Evolutionary conservation across 2,797 vertebrate genomes (phyloP), one percentile per base, ranked within the genome.

Genomic region (Sebastiscus tertius): DNA sequence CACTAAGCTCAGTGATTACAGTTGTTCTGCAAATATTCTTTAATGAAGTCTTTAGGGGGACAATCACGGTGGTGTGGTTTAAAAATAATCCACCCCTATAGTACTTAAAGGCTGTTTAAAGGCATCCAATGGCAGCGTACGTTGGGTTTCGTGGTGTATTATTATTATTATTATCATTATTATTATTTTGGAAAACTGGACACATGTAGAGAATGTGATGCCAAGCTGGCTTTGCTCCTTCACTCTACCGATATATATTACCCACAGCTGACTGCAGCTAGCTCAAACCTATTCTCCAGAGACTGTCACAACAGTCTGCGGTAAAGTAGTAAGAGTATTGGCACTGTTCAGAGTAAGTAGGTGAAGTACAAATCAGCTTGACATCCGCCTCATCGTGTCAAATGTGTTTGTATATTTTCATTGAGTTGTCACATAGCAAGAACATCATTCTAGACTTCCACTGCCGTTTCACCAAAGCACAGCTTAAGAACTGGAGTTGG

Each of bases 21-120:
- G 64, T 20, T n/a, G 49, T 27, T 59, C 76, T 71, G 72, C 74
- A 78, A 69, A 66, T 82, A 46, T 77, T 79, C 72, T 68, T 62
- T 75, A 85, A 89, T 83, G 49, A 83, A 78, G 82, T 72, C 81
- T 79, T 79, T 16, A 26, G 75, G 73, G 78, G 39, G 68, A 55
- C 26, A 31, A 34, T 72, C 66, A 8, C 4, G 13, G n/a, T 39
- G 24, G 34, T 73, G 31, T 24, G 66, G 68, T 42, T 77, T 55
- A 29, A 69, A 58, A 52, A 65, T 20, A 69, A 1, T 24, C 39
- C 18, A n/a, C 34, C 60, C 60, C 4, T 13, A 4, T 18, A n/a
- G 12, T 18, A 1, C 36, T 74, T 72, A 49, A 7, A 75, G 72
- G 33, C 63, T 42, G 52, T 13, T 20, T 56, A 65, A 62, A 31